Evolutionary conservation across 2,113 vertebrate genomes (phyloP).

Genomic region (Reinhardtius hippoglossoides): DNA sequence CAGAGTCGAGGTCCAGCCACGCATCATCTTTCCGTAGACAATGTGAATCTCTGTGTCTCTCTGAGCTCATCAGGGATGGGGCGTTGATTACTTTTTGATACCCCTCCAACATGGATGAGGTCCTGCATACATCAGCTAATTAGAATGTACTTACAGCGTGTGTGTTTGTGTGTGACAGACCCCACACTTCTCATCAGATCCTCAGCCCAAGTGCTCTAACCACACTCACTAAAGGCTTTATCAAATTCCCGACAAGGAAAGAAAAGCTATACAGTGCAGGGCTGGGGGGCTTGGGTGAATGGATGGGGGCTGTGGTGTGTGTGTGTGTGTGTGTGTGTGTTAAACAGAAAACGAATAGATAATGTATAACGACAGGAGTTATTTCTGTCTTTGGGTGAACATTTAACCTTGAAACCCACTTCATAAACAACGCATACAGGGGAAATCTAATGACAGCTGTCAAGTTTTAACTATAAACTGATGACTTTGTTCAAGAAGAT

Average conservation of each 20-base stretch:
- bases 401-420: constrained; percentile 4
- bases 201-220: constrained; percentile 75
- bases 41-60: constrained; percentile 80
- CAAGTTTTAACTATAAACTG: constrained; percentile 21
- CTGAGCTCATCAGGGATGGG: constrained; percentile 86
- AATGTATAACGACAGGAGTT: constrained; percentile 9
- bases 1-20: constrained; percentile 73
- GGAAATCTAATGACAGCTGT: constrained; percentile 38
- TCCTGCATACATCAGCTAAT: constrained; percentile 87
- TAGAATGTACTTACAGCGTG: constrained; percentile 77
- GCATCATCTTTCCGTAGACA: constrained; percentile 81
- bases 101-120: constrained; percentile 84
- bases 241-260: constrained; percentile 63
- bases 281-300: neutral
- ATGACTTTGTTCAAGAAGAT: constrained; percentile 27
- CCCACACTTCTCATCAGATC: constrained; percentile 76
- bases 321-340: constrained; percentile 10
- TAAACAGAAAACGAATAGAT: constrained; percentile 44
- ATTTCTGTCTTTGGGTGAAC: constrained; percentile 18
- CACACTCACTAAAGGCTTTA: constrained; percentile 67
- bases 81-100: constrained; percentile 89
- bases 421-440: constrained; percentile 6
- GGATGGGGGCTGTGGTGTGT: constrained; percentile 1
- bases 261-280: constrained; percentile 50
- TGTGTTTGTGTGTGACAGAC: constrained; percentile 66